These are phyloP conservation scores for Phoenicopterus ruber DNA, from an alignment of 2,113 vertebrate genomes.

Conservation along the genomic window DNA sequence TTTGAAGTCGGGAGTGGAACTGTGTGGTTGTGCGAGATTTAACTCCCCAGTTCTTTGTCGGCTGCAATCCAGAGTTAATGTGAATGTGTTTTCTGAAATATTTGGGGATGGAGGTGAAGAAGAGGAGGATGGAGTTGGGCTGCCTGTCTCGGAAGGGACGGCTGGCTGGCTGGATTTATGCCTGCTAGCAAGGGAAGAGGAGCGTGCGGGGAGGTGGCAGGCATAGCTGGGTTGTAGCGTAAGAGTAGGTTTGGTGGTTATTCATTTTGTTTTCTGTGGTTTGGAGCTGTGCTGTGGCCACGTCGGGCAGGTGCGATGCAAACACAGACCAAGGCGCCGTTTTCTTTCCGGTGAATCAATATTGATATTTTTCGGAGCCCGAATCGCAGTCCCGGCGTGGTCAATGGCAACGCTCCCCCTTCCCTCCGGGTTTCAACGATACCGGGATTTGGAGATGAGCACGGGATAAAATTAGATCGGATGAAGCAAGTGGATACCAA, in stretches of 20 bases:
- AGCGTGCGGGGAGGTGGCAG: neutral
- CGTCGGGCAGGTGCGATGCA: neutral
- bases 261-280: neutral
- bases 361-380: neutral
- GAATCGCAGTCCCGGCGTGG: accelerated
- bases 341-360: neutral
- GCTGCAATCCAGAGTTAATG: no score
- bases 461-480: neutral
- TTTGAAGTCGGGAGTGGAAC: neutral
- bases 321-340: neutral
- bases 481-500: conserved; percentile 14
- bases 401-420: neutral
- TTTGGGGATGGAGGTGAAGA: neutral
- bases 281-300: neutral
- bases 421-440: neutral
- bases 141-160: accelerated
- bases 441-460: neutral
- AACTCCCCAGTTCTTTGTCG: neutral
- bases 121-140: neutral
- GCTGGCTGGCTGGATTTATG: neutral
- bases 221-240: neutral
- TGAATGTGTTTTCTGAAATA: neutral
- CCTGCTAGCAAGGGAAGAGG: neutral
- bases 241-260: neutral
- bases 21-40: accelerated